phyloP scores from a whole-genome alignment of 2,113 vertebrate species.

The Hippoglossus stenolepis region DNA sequence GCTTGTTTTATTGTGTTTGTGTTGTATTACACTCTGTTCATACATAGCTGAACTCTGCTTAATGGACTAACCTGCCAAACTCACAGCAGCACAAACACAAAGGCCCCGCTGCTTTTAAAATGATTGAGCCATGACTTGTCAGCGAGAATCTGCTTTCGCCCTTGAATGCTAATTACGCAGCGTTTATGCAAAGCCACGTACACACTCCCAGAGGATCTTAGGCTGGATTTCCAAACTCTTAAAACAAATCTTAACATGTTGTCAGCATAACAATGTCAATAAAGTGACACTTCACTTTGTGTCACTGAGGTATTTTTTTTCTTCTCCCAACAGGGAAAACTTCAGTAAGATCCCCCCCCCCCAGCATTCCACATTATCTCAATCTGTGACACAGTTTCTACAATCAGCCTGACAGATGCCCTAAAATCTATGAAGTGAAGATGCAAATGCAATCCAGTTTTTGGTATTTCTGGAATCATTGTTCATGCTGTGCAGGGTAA shows the following conservation, averaged over 20 bases:
- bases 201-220: slow-evolving; percentile 54
- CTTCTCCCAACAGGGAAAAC: slow-evolving; percentile 29
- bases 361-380: slow-evolving; percentile 24
- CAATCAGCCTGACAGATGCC: slow-evolving; percentile 66
- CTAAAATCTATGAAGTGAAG: slow-evolving; percentile 64
- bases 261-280: slow-evolving; percentile 72
- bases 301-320: slow-evolving; percentile 20
- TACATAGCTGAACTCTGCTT: slow-evolving; percentile 69
- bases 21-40: slow-evolving; percentile 46
- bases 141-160: slow-evolving; percentile 59
- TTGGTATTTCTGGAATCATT: slow-evolving; percentile 54
- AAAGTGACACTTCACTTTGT: slow-evolving; percentile 66
- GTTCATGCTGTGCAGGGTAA: slow-evolving; percentile 43
- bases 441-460: slow-evolving; percentile 62
- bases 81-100: slow-evolving; percentile 62
- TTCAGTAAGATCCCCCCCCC: slow-evolving; percentile 29
- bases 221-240: slow-evolving; percentile 66
- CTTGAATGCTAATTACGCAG: slow-evolving; percentile 67
- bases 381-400: slow-evolving; percentile 60
- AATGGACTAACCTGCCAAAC: slow-evolving; percentile 75
- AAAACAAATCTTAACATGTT: slow-evolving; percentile 71
- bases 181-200: slow-evolving; percentile 70
- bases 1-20: slow-evolving; percentile 57
- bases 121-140: slow-evolving; percentile 74
- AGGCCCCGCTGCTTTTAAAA: slow-evolving; percentile 67